Conservation (phyloP, 2,888 invertebrate species). For the Arenicola marina region DNA sequence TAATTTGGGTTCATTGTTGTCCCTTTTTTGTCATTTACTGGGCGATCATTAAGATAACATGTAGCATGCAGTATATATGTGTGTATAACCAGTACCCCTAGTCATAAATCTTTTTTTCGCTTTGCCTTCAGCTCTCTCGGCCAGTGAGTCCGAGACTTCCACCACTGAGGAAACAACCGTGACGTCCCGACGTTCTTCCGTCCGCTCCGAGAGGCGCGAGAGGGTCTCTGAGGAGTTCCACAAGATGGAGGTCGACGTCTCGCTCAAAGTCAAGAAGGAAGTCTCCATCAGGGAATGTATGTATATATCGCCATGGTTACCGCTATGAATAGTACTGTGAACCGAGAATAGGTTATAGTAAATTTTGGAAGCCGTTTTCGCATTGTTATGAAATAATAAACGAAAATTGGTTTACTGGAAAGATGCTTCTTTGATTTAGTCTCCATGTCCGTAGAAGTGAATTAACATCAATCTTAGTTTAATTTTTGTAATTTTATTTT, state of each 20-base stretch:
- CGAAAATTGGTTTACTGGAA: no score
- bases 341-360: no score
- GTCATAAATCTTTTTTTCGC: no score
- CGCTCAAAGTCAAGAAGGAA: conserved; percentile 14
- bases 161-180: conserved; percentile 7
- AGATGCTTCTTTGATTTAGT: background rate
- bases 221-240: conserved; percentile 5
- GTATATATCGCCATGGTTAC: no score
- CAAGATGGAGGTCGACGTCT: conserved; percentile 19
- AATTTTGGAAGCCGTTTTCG: no score
- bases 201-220: conserved; percentile 9
- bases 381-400: no score
- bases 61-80: no score
- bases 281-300: conserved; percentile 11
- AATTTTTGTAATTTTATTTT: background rate
- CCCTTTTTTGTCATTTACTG: no score
- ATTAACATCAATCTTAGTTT: background rate
- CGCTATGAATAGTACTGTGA: no score
- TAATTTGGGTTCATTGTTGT: no score
- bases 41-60: no score
- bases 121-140: conserved; percentile 23
- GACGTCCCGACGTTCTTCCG: background rate
- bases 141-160: conserved; percentile 11
- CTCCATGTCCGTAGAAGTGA: background rate
- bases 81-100: no score